Evolutionary conservation across 2,888 invertebrate genomes (phyloP).

Genomic region (Volucella inflata): DNA sequence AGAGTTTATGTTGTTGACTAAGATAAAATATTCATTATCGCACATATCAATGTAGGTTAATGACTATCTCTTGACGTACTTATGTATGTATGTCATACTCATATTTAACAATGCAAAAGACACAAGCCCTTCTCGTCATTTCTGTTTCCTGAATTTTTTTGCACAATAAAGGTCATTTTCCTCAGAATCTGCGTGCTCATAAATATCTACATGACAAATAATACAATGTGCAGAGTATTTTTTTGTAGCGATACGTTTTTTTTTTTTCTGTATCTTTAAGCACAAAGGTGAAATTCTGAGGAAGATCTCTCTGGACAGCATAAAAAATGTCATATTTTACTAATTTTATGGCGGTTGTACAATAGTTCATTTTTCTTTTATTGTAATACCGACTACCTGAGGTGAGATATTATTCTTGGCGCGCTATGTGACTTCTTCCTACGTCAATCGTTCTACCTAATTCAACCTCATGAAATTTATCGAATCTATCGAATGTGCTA

Average conservation of each 20-base stretch:
- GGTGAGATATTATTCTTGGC: conserved; percentile 8
- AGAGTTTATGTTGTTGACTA: conserved; percentile 27
- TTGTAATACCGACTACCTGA: conserved; percentile 35
- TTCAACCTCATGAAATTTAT: conserved; percentile 4
- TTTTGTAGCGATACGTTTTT: background rate
- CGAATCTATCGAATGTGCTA: conserved; percentile 41
- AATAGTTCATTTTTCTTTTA: conserved; percentile 3
- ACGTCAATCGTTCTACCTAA: conserved; percentile 34
- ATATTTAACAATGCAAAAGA: conserved; percentile 8
- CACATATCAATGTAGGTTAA: conserved; percentile 41
- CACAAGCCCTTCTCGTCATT: background rate
- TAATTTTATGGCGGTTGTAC: conserved; percentile 60
- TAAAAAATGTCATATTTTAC: conserved; percentile 57
- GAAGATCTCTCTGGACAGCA: conserved; percentile 26
- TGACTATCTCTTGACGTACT: background rate
- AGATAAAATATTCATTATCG: conserved; percentile 55
- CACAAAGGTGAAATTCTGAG: conserved; percentile 36
- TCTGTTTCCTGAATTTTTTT: background rate
- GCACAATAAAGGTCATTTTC: no score
- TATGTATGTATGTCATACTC: no score
- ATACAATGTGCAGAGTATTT: background rate
- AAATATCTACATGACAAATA: conserved; percentile 17
- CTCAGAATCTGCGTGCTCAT: background rate
- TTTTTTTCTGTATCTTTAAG: conserved; percentile 20
- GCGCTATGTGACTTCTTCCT: conserved; percentile 38